Evolutionary conservation across 2,888 invertebrate species (phyloP).

Genomic region (Pardosa pseudoannulata): DNA sequence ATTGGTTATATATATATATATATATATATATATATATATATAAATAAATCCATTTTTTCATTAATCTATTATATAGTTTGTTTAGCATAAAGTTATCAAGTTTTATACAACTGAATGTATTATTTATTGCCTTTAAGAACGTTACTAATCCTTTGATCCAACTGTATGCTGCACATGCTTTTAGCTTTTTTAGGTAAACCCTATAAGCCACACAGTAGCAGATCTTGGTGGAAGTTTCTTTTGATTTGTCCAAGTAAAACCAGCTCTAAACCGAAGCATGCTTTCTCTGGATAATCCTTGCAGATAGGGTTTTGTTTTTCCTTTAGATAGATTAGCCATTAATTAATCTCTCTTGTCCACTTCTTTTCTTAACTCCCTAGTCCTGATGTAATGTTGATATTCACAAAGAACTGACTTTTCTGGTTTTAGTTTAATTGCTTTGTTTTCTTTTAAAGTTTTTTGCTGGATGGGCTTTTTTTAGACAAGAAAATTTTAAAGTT

Average conservation of each 20-base stretch:
- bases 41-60: no score
- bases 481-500: no score
- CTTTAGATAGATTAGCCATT: conserved; percentile 18
- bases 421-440: conserved; percentile 62
- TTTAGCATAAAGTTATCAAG: background rate
- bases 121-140: background rate
- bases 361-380: conserved; percentile 59
- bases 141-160: conserved; percentile 10
- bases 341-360: conserved; percentile 33
- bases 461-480: conserved; percentile 57
- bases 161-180: conserved; percentile 54
- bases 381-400: conserved; percentile 53
- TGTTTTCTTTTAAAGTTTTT: conserved; percentile 26
- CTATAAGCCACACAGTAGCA: conserved; percentile 12
- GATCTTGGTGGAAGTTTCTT: conserved; percentile 52
- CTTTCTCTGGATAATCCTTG: conserved; percentile 57
- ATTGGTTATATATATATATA: background rate
- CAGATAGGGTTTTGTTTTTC: conserved; percentile 17
- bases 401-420: conserved; percentile 70
- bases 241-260: conserved; percentile 22
- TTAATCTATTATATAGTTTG: no score
- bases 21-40: no score
- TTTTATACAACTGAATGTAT: background rate
- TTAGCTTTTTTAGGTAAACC: conserved; percentile 41
- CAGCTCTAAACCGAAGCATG: conserved; percentile 41